A percentile compares a stretch with the other conserved stretches of the same genome.
Evolutionary conservation across 1,140 invertebrate genomes (phyloP).

Genomic region (Caerostris extrusa): DNA sequence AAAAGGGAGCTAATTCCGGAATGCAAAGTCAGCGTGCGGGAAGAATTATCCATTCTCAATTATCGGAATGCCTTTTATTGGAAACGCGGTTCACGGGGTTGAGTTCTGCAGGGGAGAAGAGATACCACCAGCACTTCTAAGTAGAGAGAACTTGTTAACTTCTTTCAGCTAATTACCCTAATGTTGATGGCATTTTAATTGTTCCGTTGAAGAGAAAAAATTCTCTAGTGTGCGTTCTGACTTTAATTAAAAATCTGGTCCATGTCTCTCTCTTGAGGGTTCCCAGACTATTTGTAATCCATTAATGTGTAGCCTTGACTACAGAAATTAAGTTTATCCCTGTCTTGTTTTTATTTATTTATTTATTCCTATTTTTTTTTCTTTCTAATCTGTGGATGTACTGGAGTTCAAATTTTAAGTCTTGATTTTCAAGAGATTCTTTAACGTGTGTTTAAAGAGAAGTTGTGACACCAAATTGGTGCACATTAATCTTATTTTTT

Average conservation of each 20-base stretch:
- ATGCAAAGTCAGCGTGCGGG: neutral
- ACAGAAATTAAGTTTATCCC: neutral
- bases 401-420: neutral
- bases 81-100: too few relatives aligned
- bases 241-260: slow-evolving; percentile 57
- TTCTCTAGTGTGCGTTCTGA: neutral
- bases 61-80: neutral
- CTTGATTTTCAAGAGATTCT: neutral
- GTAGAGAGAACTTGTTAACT: neutral
- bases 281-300: slow-evolving; percentile 34
- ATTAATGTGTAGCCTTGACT: slow-evolving; percentile 14
- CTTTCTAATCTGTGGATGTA: neutral
- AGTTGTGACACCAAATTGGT: too few relatives aligned
- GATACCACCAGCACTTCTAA: neutral
- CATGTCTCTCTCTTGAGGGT: neutral
- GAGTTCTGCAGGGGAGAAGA: neutral
- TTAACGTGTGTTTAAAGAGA: too few relatives aligned
- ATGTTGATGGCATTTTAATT: slow-evolving; percentile 68
- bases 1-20: neutral
- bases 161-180: slow-evolving; percentile 48
- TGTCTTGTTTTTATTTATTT: neutral
- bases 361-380: neutral
- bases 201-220: slow-evolving; percentile 30
- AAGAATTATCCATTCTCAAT: slow-evolving; percentile 17
- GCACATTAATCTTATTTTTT: too few relatives aligned